Conservation (phyloP, 2,888 invertebrate species). For the Cyaniris semiargus region DNA sequence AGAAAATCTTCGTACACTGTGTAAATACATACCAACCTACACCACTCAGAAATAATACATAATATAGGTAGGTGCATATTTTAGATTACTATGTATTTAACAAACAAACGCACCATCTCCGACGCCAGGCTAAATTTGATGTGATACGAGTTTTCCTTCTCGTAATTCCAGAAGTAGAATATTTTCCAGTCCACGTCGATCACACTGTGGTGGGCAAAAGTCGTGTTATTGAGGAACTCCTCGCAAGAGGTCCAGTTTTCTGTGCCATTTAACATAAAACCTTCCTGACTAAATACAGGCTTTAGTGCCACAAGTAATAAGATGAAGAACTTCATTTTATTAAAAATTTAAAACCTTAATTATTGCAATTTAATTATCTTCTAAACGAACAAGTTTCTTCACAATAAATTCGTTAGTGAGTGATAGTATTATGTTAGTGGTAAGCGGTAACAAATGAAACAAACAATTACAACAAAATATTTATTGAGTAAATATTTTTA, state of each 20-base stretch:
- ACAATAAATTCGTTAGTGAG: neutral
- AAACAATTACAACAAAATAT: conserved; percentile 1
- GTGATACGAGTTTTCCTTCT: conserved; percentile 49
- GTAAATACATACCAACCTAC: no score
- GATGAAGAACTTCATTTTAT: neutral
- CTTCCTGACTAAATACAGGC: conserved; percentile 26
- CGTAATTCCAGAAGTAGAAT: conserved; percentile 58
- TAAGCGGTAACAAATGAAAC: neutral
- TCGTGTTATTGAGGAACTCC: conserved; percentile 51
- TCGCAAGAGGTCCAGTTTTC: conserved; percentile 58
- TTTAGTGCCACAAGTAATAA: neutral
- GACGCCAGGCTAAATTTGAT: conserved; percentile 54
- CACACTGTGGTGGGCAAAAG: conserved; percentile 48
- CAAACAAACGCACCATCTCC: conserved; percentile 47
- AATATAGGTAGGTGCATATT: no score
- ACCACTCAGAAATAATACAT: no score
- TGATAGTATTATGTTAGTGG: neutral
- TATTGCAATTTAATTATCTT: neutral
- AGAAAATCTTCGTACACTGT: no score
- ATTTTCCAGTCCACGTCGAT: conserved; percentile 60
- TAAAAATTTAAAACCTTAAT: no score
- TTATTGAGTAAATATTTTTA: neutral
- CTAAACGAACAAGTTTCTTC: neutral
- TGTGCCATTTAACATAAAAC: neutral
- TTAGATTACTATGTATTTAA: no score